A percentile compares a stretch with the other conserved stretches of the same genome.
Conservation (phyloP, 2,888 invertebrate genomes). For the Boloria selene region DNA sequence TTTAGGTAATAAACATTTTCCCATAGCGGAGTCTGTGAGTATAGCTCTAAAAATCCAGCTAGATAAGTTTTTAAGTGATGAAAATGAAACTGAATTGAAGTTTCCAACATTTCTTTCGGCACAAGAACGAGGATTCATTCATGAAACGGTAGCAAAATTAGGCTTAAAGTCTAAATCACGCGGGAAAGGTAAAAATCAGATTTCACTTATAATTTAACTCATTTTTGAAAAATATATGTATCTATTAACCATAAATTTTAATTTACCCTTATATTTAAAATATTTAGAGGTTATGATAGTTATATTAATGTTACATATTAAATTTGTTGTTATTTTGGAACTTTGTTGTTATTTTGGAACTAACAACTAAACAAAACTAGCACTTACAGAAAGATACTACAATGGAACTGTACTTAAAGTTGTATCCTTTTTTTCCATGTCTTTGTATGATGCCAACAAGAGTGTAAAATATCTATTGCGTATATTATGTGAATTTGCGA, state of each 20-base stretch:
- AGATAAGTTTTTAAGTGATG: constrained; percentile 73
- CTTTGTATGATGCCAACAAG: too few relatives aligned
- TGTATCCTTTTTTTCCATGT: too few relatives aligned
- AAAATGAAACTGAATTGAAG: constrained; percentile 76
- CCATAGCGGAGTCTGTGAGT: constrained; percentile 76
- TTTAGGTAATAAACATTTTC: constrained; percentile 70
- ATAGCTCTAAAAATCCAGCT: constrained; percentile 76
- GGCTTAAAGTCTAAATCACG: constrained; percentile 91
- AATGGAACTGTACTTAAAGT: too few relatives aligned
- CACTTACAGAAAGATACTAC: too few relatives aligned
- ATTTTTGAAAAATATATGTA: neutral
- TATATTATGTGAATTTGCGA: too few relatives aligned
- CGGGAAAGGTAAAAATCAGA: constrained; percentile 85
- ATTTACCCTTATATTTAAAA: neutral
- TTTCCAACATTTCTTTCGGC: constrained; percentile 90
- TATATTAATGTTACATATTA: too few relatives aligned
- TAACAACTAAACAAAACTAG: too few relatives aligned
- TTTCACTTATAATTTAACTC: constrained; percentile 26
- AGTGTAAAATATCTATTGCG: too few relatives aligned
- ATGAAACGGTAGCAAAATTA: constrained; percentile 85
- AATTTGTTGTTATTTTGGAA: too few relatives aligned
- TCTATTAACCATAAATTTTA: neutral
- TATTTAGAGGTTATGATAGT: too few relatives aligned
- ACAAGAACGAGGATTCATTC: constrained; percentile 90
- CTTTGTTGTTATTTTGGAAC: too few relatives aligned